Evolutionary conservation across 2,888 invertebrate species (phyloP), one percentile per base, ranked within the genome.

Genomic region (Nemurella pictetii): DNA sequence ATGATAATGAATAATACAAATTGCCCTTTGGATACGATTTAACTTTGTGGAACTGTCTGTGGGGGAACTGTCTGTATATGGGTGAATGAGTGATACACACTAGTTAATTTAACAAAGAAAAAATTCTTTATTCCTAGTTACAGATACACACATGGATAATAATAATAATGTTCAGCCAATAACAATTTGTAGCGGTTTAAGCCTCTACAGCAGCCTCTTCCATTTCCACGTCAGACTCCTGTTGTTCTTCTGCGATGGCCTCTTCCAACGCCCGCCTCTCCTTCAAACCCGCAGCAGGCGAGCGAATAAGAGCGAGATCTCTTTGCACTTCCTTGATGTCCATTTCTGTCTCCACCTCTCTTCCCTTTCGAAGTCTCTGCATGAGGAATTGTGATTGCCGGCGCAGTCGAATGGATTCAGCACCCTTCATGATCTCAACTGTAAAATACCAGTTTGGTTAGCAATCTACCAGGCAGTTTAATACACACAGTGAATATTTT

Each of bases 351-450:
- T 98, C 96, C 26, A 98, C 91, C 90, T 97, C 95, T 84, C 96
- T 94, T 72, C 97, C 98, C 90, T 97, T 97, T 87, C 96, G 94
- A 89, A 98, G 91, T 88, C 97, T 93, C 89, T 98, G 96, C 94
- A 96, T 94, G 84, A 98, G 96, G 89, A 95, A 95, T 87, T 95
- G 94, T 86, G 95, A 95, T 88, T 97, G 95, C 89, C 99, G 93
- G 89, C 94, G 96, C 88, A 95, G 94, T 89, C 95, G 95, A 85
- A 99, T 98, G 87, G 93, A 93, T 88, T 96, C 96, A 0, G 99
- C 93, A 89, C 95, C 96, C 90, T 98, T 97, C 94, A 99, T 98
- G 0, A 98, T 97, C 87, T 96, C 95, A 72, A 99, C 94, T 93
- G 88, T n/a, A n/a, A n/a, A n/a, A n/a, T n/a, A n/a, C n/a, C n/a